These are phyloP conservation scores for Lithophane leautieri DNA, from an alignment of 2,888 invertebrate genomes.

Conservation along the genomic window DNA sequence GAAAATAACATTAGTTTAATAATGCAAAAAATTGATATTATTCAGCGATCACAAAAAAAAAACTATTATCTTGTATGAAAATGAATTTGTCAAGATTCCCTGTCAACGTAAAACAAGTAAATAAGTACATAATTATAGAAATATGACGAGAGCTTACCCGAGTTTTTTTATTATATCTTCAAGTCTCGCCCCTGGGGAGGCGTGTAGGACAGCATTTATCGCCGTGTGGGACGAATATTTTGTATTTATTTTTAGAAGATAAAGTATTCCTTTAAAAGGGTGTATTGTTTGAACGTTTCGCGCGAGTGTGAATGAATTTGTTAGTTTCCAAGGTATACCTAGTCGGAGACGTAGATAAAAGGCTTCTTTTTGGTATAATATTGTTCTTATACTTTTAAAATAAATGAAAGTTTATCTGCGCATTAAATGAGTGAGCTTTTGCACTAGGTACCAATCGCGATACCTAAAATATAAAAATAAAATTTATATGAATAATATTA, in stretches of 20 bases:
- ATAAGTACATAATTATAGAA: not conserved
- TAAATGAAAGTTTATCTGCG: not conserved
- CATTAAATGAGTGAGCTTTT: no score
- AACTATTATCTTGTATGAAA: conserved; percentile 30
- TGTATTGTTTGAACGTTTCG: conserved; percentile 9
- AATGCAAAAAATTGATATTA: no score
- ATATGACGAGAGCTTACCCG: conserved; percentile 48
- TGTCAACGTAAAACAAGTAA: conserved; percentile 48
- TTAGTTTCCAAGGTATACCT: not conserved
- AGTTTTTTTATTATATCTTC: conserved; percentile 62
- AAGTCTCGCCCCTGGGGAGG: conserved; percentile 53
- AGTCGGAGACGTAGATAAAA: no score
- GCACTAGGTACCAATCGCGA: no score
- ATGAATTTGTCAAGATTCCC: conserved; percentile 53
- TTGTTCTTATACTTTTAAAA: not conserved
- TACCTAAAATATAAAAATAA: not conserved
- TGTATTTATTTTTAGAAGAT: conserved; percentile 37
- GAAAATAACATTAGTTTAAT: not conserved
- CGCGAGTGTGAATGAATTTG: conserved; percentile 12
- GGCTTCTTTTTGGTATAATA: no score
- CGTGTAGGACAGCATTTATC: conserved; percentile 47
- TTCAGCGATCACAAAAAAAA: not conserved
- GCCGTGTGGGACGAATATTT: conserved; percentile 48
- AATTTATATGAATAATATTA: not conserved
- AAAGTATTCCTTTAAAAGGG: conserved; percentile 2